Conservation (phyloP, 2,797 vertebrate species). For the Podarcis lilfordi region DNA sequence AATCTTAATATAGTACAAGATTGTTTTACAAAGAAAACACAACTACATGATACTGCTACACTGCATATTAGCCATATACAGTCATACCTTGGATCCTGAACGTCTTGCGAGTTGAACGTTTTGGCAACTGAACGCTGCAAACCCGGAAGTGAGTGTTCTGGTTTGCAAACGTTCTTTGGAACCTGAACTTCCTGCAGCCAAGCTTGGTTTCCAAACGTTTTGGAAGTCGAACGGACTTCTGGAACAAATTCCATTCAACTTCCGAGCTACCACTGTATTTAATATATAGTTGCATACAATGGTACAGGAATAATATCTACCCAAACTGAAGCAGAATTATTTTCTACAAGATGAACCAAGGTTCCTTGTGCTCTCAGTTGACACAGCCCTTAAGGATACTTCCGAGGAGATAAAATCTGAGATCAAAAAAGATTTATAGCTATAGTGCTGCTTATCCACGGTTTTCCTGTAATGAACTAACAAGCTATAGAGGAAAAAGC, state of each 20-base stretch:
- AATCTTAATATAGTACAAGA: neutral
- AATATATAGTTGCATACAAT: slow-evolving; percentile 31
- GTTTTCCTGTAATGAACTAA: slow-evolving; percentile 61
- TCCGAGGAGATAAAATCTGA: slow-evolving; percentile 44
- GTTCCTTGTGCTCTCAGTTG: slow-evolving; percentile 54
- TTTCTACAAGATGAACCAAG: slow-evolving; percentile 38
- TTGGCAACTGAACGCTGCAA: too few relatives aligned
- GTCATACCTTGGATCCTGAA: too few relatives aligned
- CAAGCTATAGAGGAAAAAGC: slow-evolving; percentile 59
- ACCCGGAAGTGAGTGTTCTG: too few relatives aligned
- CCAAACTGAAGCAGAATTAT: slow-evolving; percentile 44
- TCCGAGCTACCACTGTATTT: neutral
- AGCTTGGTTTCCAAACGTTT: too few relatives aligned
- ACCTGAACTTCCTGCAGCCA: too few relatives aligned
- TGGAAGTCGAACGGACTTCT: too few relatives aligned
- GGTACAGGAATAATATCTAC: slow-evolving; percentile 42
- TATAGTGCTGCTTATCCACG: slow-evolving; percentile 40
- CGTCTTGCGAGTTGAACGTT: too few relatives aligned
- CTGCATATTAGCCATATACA: slow-evolving; percentile 29
- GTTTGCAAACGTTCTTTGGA: too few relatives aligned
- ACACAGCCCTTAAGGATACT: slow-evolving; percentile 46
- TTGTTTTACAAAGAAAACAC: slow-evolving; percentile 47
- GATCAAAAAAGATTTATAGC: slow-evolving; percentile 24
- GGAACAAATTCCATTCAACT: too few relatives aligned
- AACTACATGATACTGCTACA: slow-evolving; percentile 42